Conservation (phyloP, 1,140 invertebrate species). For the Macrocentrus cingulum region DNA sequence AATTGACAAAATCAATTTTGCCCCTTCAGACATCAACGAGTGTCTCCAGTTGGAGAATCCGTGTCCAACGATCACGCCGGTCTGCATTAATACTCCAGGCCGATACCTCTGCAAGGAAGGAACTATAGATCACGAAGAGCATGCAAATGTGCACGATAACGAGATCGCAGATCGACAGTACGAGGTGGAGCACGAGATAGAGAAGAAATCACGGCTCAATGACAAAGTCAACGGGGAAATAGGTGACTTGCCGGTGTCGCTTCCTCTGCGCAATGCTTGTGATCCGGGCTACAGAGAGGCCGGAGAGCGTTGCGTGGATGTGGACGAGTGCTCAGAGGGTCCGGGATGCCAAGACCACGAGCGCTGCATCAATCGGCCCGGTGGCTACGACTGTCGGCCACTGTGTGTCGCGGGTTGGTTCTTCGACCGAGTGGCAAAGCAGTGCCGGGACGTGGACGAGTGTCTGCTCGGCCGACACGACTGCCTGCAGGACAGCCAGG, state of each 20-base stretch:
- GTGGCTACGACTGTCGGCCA: slow-evolving; percentile 71
- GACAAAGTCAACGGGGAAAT: too few relatives aligned
- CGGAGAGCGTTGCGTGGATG: slow-evolving; percentile 69
- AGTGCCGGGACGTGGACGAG: slow-evolving; percentile 88
- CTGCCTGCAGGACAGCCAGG: slow-evolving; percentile 39
- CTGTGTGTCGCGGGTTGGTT: slow-evolving; percentile 59
- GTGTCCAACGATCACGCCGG: slow-evolving; percentile 43
- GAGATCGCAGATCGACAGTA: background rate
- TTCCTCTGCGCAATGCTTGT: slow-evolving; percentile 30
- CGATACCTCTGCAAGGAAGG: slow-evolving; percentile 51
- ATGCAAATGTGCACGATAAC: background rate
- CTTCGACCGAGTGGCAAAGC: slow-evolving; percentile 61
- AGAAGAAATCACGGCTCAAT: too few relatives aligned
- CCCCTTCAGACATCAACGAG: slow-evolving; percentile 64
- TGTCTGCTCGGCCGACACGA: slow-evolving; percentile 61
- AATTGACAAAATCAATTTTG: too few relatives aligned
- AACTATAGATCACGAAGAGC: slow-evolving; percentile 14
- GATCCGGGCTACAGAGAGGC: slow-evolving; percentile 59
- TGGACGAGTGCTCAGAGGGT: slow-evolving; percentile 71
- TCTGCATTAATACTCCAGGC: slow-evolving; percentile 57
- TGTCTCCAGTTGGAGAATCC: slow-evolving; percentile 49
- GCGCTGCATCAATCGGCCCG: slow-evolving; percentile 70
- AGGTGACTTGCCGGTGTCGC: too few relatives aligned
- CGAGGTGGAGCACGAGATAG: background rate
- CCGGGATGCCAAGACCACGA: slow-evolving; percentile 72